Evolutionary conservation across 2,888 invertebrate species (phyloP).

Genomic region (Thera obeliscata): DNA sequence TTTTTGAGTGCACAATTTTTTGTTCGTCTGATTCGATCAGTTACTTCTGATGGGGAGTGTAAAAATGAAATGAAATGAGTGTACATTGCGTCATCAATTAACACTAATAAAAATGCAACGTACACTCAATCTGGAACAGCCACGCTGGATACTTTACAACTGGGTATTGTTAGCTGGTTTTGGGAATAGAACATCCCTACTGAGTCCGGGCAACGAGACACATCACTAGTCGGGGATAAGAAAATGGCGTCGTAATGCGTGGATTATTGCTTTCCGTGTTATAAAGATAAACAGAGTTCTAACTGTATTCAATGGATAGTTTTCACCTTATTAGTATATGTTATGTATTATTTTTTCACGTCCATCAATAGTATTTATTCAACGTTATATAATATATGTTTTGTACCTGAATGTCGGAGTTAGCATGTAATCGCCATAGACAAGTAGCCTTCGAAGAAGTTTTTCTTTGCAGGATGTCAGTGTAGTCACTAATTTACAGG

Average conservation of each 20-base stretch:
- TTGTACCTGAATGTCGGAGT: slow-evolving; percentile 67
- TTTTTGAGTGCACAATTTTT: not conserved
- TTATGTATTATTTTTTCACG: slow-evolving; percentile 25
- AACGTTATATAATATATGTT: slow-evolving; percentile 52
- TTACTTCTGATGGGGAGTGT: slow-evolving; percentile 9
- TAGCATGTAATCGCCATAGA: slow-evolving; percentile 17
- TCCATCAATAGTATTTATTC: slow-evolving; percentile 32
- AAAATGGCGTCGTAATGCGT: too few relatives aligned
- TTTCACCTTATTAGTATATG: too few relatives aligned
- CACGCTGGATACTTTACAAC: slow-evolving; percentile 26
- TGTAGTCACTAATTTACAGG: not conserved
- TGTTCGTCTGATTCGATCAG: slow-evolving; percentile 4
- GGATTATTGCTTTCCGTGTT: too few relatives aligned
- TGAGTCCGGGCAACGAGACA: too few relatives aligned
- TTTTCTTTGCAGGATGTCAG: not conserved
- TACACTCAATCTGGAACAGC: slow-evolving; percentile 34
- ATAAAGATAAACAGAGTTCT: too few relatives aligned
- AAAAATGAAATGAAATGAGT: not conserved
- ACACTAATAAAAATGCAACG: slow-evolving; percentile 48
- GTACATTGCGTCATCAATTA: slow-evolving; percentile 42
- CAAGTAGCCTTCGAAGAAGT: slow-evolving; percentile 7
- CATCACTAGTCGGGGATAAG: too few relatives aligned
- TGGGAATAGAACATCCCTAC: too few relatives aligned
- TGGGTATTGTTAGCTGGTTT: not conserved
- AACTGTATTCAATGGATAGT: too few relatives aligned